A percentile compares a stretch with the other conserved stretches of the same genome.
Conservation (phyloP, 1,140 invertebrate species). For the Drosophila nigrodunni region DNA sequence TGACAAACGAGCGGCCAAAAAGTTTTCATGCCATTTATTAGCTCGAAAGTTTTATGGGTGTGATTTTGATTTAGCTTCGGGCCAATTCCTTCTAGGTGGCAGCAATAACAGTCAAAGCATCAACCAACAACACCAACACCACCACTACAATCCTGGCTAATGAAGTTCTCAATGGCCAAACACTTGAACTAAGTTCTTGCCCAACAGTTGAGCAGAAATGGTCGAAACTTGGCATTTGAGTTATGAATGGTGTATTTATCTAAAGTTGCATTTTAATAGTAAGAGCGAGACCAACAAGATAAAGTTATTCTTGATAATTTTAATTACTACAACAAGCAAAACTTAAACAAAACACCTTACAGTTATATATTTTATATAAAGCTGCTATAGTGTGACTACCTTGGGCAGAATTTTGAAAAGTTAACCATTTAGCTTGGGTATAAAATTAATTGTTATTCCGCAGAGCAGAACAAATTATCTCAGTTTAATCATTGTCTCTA, state of each 20-base stretch:
- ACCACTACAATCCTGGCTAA: constrained; percentile 25
- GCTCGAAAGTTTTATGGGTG: constrained; percentile 66
- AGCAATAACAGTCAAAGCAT: background rate
- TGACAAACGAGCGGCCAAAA: constrained; percentile 69
- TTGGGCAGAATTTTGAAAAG: too few species aligned
- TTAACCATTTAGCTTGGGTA: too few species aligned
- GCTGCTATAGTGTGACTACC: too few species aligned
- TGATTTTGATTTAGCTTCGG: constrained; percentile 72
- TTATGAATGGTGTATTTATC: constrained; percentile 47
- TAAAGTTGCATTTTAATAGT: constrained; percentile 39
- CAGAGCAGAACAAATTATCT: too few species aligned
- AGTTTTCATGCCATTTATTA: constrained; percentile 73
- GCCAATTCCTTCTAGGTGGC: constrained; percentile 36
- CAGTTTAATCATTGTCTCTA: too few species aligned
- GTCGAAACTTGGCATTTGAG: constrained; percentile 29
- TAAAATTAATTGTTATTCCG: too few species aligned
- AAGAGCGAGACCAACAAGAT: background rate
- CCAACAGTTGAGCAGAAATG: constrained; percentile 27
- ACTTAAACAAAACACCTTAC: background rate
- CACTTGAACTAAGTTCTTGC: constrained; percentile 29
- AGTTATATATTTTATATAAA: too few species aligned
- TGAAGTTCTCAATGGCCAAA: constrained; percentile 44
- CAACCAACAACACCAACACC: background rate
- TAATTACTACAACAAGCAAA: constrained; percentile 35
- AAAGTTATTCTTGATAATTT: constrained; percentile 34